Conservation (phyloP, 2,888 invertebrate genomes). For the Seira sanloemensis region DNA sequence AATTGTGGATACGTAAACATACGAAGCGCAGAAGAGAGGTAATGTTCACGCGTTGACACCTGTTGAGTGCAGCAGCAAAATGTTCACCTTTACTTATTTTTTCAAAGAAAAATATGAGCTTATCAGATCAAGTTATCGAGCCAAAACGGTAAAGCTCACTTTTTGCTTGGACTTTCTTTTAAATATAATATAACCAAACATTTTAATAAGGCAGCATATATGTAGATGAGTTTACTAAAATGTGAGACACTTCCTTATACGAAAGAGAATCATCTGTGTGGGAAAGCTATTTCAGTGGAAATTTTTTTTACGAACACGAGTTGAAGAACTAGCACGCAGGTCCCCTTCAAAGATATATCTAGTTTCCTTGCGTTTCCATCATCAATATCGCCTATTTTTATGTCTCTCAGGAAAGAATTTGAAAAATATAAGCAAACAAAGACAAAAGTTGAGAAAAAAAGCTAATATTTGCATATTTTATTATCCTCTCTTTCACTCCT, state of each 20-base stretch:
- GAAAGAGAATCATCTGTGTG: conserved; percentile 22
- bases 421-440: conserved; percentile 15
- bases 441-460: conserved; percentile 13
- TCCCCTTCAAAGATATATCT: conserved; percentile 27
- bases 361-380: conserved; percentile 16
- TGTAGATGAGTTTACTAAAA: not conserved
- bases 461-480: conserved; percentile 46
- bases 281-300: conserved; percentile 41
- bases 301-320: conserved; percentile 16
- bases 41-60: conserved; percentile 13
- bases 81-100: too few relatives aligned
- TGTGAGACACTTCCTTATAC: not conserved
- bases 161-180: not conserved
- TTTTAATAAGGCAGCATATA: not conserved
- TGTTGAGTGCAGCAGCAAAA: conserved; percentile 1
- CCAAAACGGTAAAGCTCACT: not conserved
- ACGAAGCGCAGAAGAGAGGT: not conserved
- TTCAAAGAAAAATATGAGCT: not conserved
- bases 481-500: conserved; percentile 23
- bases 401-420: not conserved
- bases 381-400: not conserved
- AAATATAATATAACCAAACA: not conserved
- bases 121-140: not conserved
- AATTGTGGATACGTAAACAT: not conserved
- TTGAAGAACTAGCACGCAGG: not conserved